A percentile compares a stretch with the other conserved stretches of the same genome.
These are phyloP conservation scores for Larimichthys polyactis DNA, from an alignment of 2,113 vertebrate species.

Conservation along the genomic window DNA sequence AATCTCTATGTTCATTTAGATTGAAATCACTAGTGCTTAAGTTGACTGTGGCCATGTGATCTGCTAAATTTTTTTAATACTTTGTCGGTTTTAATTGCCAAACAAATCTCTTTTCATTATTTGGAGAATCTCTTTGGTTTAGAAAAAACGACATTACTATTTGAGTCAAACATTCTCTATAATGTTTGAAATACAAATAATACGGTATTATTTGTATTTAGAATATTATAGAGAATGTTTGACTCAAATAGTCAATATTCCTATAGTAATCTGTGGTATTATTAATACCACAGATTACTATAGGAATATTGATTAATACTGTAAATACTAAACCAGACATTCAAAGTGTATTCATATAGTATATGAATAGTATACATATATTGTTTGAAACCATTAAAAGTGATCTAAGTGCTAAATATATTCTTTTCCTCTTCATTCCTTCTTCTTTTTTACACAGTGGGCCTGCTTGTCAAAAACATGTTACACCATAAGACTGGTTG, in stretches of 20 bases:
- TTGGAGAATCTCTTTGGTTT: neutral
- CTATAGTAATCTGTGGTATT: too few relatives aligned
- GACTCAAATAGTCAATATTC: neutral
- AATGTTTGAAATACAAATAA: too few relatives aligned
- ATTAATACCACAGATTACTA: neutral
- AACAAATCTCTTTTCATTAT: neutral
- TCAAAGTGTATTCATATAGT: neutral
- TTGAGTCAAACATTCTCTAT: neutral
- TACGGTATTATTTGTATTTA: too few relatives aligned
- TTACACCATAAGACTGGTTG: neutral
- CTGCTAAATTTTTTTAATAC: neutral
- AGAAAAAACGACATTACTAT: neutral
- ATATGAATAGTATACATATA: neutral
- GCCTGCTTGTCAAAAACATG: neutral
- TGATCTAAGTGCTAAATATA: slow-evolving; percentile 20
- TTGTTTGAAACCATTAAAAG: slow-evolving; percentile 5
- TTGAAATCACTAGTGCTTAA: too few relatives aligned
- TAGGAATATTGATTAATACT: neutral
- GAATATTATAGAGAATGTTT: too few relatives aligned
- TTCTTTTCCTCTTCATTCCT: neutral
- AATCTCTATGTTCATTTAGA: too few relatives aligned
- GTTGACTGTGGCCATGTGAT: neutral
- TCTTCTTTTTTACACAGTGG: neutral
- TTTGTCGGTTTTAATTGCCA: neutral
- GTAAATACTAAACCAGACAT: neutral